A percentile compares a stretch with the other conserved stretches of the same genome.
Evolutionary conservation across 2,113 vertebrate genomes (phyloP).

Genomic region (Bettongia penicillata): DNA sequence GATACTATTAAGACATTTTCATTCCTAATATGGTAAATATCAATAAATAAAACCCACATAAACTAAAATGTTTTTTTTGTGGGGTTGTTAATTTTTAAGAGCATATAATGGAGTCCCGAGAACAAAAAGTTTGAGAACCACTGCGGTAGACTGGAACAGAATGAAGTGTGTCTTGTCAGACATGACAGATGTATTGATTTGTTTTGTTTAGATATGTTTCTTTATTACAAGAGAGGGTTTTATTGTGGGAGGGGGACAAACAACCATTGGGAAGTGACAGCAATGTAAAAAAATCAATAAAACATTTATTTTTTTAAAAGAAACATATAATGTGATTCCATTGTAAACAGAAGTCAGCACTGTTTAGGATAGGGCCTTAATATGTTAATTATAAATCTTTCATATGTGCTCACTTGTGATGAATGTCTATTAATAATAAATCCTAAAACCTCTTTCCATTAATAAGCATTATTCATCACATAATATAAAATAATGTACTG

Average conservation of each 20-base stretch:
- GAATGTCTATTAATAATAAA: not conserved
- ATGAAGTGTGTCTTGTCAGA: not conserved
- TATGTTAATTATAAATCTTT: not conserved
- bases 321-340: not conserved
- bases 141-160: not conserved
- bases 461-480: not conserved
- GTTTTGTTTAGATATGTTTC: not conserved
- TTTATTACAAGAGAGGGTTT: not conserved
- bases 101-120: not conserved
- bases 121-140: not conserved
- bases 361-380: not conserved
- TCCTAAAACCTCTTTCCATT: not conserved
- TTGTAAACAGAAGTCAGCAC: not conserved
- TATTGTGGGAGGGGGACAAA: not conserved
- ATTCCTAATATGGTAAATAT: not conserved
- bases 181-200: not conserved
- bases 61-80: not conserved
- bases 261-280: not conserved
- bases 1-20: not conserved
- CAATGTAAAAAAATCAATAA: not conserved
- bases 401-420: not conserved
- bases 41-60: not conserved
- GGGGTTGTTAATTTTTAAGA: not conserved
- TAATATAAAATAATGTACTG: not conserved
- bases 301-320: not conserved